These are phyloP conservation scores for Pedetes capensis DNA, from an alignment of 2,113 vertebrate genomes.

Conservation along the genomic window DNA sequence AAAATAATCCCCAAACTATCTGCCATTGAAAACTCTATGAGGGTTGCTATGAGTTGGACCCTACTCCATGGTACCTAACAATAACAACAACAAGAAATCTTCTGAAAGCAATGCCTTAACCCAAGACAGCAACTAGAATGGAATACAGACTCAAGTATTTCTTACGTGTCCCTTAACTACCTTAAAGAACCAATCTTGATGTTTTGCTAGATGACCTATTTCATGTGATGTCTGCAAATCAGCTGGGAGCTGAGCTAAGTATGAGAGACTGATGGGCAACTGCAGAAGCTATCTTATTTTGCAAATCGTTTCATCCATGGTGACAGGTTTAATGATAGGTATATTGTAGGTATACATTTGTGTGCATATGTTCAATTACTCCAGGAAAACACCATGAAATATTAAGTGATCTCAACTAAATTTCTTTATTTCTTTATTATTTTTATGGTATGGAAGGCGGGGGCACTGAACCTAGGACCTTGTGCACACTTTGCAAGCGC, in stretches of 20 bases:
- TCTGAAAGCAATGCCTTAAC: neutral
- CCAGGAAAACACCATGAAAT: neutral
- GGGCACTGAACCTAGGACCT: too few relatives aligned
- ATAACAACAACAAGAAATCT: too few relatives aligned
- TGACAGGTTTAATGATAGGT: neutral
- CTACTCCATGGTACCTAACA: too few relatives aligned
- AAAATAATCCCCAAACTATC: too few relatives aligned
- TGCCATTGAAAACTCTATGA: too few relatives aligned
- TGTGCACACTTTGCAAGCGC: too few relatives aligned
- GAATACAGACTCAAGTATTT: neutral
- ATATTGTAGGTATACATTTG: neutral
- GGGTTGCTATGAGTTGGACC: too few relatives aligned
- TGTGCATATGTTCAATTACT: neutral
- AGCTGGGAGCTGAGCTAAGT: neutral
- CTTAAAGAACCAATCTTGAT: neutral
- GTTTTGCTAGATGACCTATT: neutral
- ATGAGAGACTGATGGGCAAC: neutral
- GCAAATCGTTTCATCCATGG: slow-evolving; percentile 29
- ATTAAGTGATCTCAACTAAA: neutral
- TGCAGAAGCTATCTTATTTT: slow-evolving; percentile 33
- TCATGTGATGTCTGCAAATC: neutral
- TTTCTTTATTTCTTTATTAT: too few relatives aligned
- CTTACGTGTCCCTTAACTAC: neutral
- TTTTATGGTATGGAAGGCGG: too few relatives aligned
- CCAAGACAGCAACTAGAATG: neutral